These are phyloP conservation scores for Phrynosoma platyrhinos DNA, from an alignment of 2,113 vertebrate genomes.

Conservation along the genomic window DNA sequence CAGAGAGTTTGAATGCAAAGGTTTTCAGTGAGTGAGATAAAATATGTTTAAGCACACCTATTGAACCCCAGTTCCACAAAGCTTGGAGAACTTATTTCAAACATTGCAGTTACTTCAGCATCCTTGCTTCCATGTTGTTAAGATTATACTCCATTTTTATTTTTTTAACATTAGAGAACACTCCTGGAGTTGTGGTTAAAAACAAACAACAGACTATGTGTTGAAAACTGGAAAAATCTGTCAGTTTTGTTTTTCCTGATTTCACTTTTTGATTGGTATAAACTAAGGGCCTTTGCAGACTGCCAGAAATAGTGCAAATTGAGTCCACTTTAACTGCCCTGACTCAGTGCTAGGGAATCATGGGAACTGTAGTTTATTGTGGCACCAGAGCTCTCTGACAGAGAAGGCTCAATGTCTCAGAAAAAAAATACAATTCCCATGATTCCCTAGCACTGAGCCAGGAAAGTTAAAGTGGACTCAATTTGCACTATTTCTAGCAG, in stretches of 20 bases:
- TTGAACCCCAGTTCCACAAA: background rate
- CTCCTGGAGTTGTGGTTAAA: background rate
- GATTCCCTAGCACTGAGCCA: no score
- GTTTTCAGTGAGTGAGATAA: slow-evolving; percentile 1
- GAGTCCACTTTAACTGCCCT: no score
- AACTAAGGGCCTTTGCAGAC: no score
- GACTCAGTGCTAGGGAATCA: no score
- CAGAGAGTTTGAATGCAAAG: slow-evolving; percentile 11
- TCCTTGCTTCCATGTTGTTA: background rate
- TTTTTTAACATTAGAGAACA: background rate
- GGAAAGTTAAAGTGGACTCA: no score
- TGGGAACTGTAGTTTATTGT: no score
- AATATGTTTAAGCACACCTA: background rate
- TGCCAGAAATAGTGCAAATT: no score
- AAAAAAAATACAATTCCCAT: no score
- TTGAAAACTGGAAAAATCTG: background rate
- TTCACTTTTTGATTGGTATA: background rate
- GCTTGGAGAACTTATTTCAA: slow-evolving; percentile 21
- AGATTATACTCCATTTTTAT: background rate
- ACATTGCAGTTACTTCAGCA: background rate
- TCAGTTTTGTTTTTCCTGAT: background rate
- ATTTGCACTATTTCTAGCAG: no score
- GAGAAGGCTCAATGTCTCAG: no score
- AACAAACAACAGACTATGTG: background rate
- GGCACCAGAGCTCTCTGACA: no score